Evolutionary conservation across 2,797 vertebrate genomes (phyloP).

Genomic region (Avahi laniger): DNA sequence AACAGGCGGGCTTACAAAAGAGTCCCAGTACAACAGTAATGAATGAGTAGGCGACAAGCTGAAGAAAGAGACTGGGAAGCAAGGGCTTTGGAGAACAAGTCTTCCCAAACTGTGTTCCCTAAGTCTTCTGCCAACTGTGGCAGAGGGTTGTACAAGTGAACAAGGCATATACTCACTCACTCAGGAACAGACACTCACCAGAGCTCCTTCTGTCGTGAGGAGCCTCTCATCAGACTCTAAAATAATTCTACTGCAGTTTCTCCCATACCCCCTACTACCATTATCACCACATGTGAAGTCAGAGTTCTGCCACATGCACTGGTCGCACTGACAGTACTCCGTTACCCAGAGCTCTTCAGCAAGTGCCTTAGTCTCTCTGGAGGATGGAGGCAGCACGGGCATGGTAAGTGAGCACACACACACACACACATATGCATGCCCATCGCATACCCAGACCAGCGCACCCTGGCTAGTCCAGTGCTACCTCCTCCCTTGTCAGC

Average conservation of each 20-base stretch:
- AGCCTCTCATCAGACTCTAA: background rate
- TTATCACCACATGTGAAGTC: background rate
- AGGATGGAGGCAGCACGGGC: background rate
- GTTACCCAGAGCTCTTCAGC: background rate
- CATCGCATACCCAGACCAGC: background rate
- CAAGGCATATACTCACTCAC: background rate
- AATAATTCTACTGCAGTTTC: background rate
- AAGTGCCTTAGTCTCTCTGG: background rate
- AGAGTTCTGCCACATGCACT: background rate
- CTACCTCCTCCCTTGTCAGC: background rate
- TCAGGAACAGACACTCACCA: background rate
- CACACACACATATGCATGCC: accelerated
- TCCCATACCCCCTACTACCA: background rate
- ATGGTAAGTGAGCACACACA: accelerated
- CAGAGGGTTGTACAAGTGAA: background rate
- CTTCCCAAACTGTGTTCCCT: background rate
- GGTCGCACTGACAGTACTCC: background rate
- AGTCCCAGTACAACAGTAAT: background rate
- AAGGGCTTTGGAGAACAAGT: background rate
- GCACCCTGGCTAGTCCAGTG: background rate
- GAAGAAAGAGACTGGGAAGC: background rate
- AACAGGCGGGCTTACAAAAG: background rate
- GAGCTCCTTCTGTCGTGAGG: background rate
- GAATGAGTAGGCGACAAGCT: background rate
- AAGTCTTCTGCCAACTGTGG: background rate